These are phyloP conservation scores for Atrina japonica DNA, from an alignment of 2,888 invertebrate species.

Conservation along the genomic window DNA sequence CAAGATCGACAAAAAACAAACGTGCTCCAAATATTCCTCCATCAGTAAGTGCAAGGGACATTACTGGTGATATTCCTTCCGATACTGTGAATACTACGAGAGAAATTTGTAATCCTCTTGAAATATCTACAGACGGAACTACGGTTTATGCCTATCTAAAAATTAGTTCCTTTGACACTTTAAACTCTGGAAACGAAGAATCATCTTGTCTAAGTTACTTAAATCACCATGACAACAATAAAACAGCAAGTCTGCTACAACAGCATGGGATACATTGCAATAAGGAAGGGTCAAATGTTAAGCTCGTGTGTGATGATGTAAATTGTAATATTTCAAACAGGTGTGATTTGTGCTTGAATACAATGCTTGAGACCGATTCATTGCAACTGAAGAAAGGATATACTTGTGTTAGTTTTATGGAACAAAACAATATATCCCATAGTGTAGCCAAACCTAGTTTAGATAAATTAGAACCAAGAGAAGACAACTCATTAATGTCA, in stretches of 20 bases:
- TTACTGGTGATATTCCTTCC: too few relatives aligned
- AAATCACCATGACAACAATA: too few relatives aligned
- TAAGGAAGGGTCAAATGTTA: not conserved
- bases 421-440: too few relatives aligned
- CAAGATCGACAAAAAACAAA: too few relatives aligned
- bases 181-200: too few relatives aligned
- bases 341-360: not conserved
- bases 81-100: too few relatives aligned
- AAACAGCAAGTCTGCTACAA: not conserved
- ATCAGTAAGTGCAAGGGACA: too few relatives aligned
- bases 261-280: not conserved
- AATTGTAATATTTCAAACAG: not conserved
- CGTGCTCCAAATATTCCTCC: too few relatives aligned
- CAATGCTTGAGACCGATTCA: too few relatives aligned
- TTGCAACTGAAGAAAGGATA: not conserved
- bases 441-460: too few relatives aligned
- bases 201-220: too few relatives aligned
- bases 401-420: not conserved
- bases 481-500: constrained; percentile 2
- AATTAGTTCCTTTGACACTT: constrained; percentile 5
- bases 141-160: constrained; percentile 24
- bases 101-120: constrained; percentile 16
- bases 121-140: constrained; percentile 26
- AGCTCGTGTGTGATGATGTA: not conserved
- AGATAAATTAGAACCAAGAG: not conserved